phyloP scores from a whole-genome alignment of 2,888 invertebrate genomes.

The Desoria tigrina region DNA sequence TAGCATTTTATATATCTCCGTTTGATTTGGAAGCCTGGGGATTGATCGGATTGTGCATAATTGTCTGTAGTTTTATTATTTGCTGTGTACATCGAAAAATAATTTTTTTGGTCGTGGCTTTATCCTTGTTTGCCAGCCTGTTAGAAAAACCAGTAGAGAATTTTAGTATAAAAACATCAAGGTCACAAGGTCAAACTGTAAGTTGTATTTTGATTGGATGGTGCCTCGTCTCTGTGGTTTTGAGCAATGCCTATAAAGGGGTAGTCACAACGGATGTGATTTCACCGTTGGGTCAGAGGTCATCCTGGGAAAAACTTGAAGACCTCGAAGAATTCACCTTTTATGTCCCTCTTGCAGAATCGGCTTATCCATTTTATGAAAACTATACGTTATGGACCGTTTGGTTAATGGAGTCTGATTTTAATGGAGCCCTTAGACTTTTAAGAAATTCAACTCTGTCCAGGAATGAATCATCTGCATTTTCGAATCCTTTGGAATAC shows the following conservation, averaged over 20 bases:
- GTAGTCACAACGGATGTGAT: conserved; percentile 1
- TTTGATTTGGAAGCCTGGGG: no score
- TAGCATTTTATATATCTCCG: no score
- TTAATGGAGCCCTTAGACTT: background rate
- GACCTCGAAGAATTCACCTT: conserved; percentile 8
- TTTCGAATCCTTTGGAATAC: background rate
- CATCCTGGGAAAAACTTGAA: background rate
- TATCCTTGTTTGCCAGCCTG: no score
- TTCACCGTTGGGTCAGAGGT: background rate
- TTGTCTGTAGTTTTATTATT: no score
- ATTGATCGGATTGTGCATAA: no score
- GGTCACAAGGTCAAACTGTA: no score
- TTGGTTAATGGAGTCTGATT: no score
- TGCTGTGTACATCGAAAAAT: no score
- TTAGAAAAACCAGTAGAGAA: background rate
- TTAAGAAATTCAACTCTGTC: background rate
- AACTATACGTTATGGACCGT: background rate
- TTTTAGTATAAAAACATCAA: no score
- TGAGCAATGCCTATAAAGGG: background rate
- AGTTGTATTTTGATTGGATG: background rate
- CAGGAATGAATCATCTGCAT: background rate
- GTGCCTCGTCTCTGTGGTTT: background rate
- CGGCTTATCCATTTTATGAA: background rate
- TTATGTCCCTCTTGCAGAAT: background rate
- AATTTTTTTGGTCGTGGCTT: no score